Evolutionary conservation across 2,113 vertebrate genomes (phyloP).

Genomic region (Phocoena phocoena): DNA sequence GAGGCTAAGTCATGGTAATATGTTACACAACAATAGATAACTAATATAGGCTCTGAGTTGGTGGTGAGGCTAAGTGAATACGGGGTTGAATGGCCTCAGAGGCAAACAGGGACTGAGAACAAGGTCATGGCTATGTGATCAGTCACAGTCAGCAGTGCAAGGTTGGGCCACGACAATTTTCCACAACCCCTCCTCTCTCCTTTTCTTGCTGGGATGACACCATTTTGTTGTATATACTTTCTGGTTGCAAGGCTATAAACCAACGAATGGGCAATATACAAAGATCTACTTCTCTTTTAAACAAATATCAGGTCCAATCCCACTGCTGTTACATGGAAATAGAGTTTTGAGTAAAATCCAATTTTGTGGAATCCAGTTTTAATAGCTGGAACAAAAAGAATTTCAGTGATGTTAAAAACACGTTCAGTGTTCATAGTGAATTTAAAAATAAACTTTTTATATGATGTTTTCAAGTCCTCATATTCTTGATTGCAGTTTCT

Average conservation of each 20-base stretch:
- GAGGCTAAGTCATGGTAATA: neutral
- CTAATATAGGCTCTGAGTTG: neutral
- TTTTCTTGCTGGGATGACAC: neutral
- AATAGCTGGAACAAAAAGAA: neutral
- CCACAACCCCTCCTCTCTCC: neutral
- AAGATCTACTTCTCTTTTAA: neutral
- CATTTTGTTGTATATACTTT: neutral
- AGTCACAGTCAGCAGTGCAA: neutral
- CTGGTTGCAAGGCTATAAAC: neutral
- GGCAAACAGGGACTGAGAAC: neutral
- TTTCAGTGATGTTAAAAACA: neutral
- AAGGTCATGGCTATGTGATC: neutral
- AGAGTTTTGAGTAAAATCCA: slow-evolving; percentile 16
- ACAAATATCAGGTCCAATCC: neutral
- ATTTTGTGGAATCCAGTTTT: neutral
- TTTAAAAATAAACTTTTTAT: slow-evolving; percentile 21
- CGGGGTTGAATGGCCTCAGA: neutral
- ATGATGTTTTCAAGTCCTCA: neutral
- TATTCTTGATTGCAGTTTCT: slow-evolving; percentile 9
- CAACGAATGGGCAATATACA: neutral
- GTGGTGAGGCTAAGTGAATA: neutral
- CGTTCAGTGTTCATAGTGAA: neutral
- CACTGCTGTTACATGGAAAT: neutral
- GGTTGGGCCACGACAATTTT: neutral
- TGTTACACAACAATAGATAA: neutral